Evolutionary conservation across 2,797 vertebrate species (phyloP).

Genomic region (Paratrypauchen microcephalus): DNA sequence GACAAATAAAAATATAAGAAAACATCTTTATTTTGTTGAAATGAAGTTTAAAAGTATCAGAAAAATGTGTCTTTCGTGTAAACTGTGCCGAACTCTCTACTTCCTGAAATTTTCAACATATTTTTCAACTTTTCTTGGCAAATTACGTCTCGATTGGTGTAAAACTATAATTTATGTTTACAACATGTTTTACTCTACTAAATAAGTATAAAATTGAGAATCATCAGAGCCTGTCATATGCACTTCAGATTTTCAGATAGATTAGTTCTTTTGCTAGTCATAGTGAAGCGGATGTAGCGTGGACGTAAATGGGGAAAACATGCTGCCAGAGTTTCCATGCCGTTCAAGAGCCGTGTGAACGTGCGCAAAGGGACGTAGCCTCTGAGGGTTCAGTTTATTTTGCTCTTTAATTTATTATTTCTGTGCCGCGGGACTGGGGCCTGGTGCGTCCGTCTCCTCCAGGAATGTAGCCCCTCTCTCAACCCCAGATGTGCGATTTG

Average conservation of each 20-base stretch:
- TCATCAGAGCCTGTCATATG: too few relatives aligned
- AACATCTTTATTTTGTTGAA: too few relatives aligned
- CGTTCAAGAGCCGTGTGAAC: slow-evolving; percentile 62
- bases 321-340: slow-evolving; percentile 19
- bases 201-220: too few relatives aligned
- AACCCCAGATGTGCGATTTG: slow-evolving; percentile 34
- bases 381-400: slow-evolving; percentile 39
- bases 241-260: slow-evolving; percentile 1
- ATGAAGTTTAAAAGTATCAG: too few relatives aligned
- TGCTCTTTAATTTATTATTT: slow-evolving; percentile 60
- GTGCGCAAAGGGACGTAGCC: slow-evolving; percentile 50
- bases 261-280: slow-evolving; percentile 25
- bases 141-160: too few relatives aligned
- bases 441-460: slow-evolving; percentile 16
- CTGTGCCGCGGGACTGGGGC: slow-evolving; percentile 26
- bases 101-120: too few relatives aligned
- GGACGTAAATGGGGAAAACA: slow-evolving; percentile 25
- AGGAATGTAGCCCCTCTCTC: slow-evolving; percentile 48
- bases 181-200: too few relatives aligned
- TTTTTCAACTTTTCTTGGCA: too few relatives aligned
- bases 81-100: too few relatives aligned
- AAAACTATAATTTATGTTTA: too few relatives aligned
- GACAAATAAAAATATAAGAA: too few relatives aligned
- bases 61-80: too few relatives aligned
- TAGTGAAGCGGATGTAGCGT: slow-evolving; percentile 34